A percentile compares a stretch with the other conserved stretches of the same genome.
These are phyloP conservation scores for Styela clava DNA, from an alignment of 23 tunicate species.

Conservation along the genomic window DNA sequence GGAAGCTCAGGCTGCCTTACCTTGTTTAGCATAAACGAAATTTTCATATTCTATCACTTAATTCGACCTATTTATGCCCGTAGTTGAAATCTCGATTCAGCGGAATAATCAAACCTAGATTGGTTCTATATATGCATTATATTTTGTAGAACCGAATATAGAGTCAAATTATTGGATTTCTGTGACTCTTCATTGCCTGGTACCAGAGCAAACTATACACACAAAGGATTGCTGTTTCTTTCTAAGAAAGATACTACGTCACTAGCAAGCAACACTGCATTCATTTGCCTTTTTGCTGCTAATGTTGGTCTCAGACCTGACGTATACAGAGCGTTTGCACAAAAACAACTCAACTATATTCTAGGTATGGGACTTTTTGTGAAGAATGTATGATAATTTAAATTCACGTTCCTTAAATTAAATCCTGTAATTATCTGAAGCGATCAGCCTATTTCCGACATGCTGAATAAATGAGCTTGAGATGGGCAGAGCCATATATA, in stretches of 20 bases:
- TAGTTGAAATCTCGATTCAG: too few relatives aligned
- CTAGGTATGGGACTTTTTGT: slow-evolving; percentile 45
- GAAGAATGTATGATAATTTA: not conserved
- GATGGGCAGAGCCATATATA: too few relatives aligned
- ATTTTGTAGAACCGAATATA: slow-evolving; percentile 53
- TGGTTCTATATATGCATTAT: too few relatives aligned
- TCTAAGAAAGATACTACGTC: slow-evolving; percentile 51
- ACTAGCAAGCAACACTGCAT: slow-evolving; percentile 70
- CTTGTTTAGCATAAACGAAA: too few relatives aligned
- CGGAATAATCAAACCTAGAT: too few relatives aligned
- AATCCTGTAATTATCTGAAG: not conserved
- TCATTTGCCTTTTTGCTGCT: slow-evolving; percentile 76
- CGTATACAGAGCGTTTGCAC: slow-evolving; percentile 56
- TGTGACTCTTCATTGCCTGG: slow-evolving; percentile 65
- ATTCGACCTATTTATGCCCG: too few relatives aligned
- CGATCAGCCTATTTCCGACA: not conserved
- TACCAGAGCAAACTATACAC: slow-evolving; percentile 79
- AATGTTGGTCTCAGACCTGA: slow-evolving; percentile 53
- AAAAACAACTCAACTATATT: slow-evolving; percentile 75
- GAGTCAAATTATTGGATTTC: slow-evolving; percentile 31
- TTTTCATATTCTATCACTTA: too few relatives aligned
- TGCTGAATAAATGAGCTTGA: too few relatives aligned
- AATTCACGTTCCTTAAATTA: not conserved
- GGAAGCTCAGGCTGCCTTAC: too few relatives aligned
- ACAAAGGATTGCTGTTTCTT: slow-evolving; percentile 66